Evolutionary conservation across 2,113 vertebrate species (phyloP).

Genomic region (Elgaria multicarinata): DNA sequence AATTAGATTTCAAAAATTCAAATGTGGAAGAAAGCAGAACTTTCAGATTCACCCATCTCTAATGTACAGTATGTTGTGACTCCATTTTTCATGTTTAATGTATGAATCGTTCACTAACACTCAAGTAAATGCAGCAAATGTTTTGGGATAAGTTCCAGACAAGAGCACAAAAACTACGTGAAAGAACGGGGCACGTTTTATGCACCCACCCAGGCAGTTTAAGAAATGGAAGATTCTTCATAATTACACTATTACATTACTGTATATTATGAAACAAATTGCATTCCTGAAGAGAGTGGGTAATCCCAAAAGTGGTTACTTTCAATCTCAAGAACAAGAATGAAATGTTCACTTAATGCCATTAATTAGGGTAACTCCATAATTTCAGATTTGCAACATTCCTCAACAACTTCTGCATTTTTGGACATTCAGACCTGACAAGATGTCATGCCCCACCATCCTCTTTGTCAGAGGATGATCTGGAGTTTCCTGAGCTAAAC

Average conservation of each 20-base stretch:
- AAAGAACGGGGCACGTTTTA: not conserved
- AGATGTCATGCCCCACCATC: too few species aligned
- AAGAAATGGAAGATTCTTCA: not conserved
- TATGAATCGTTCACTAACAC: not conserved
- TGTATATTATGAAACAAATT: not conserved
- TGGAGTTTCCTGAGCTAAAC: too few species aligned
- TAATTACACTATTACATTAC: not conserved
- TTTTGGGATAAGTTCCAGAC: not conserved
- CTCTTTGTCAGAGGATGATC: too few species aligned
- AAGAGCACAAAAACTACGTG: not conserved
- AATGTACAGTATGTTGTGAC: too few species aligned
- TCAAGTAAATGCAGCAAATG: not conserved
- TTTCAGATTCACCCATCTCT: too few species aligned
- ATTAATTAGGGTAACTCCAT: not conserved
- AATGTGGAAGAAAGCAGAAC: too few species aligned
- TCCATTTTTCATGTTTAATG: not conserved
- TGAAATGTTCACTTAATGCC: not conserved
- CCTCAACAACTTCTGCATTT: too few species aligned
- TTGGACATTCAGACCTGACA: too few species aligned
- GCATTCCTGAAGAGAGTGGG: constrained; percentile 2
- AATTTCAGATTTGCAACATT: not conserved
- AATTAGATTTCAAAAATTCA: too few species aligned
- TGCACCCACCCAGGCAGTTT: not conserved
- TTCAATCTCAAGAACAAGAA: not conserved
- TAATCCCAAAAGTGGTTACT: constrained; percentile 8